phyloP scores from a whole-genome alignment of 92 coral and sea anemone genomes.

The Porites evermanni region DNA sequence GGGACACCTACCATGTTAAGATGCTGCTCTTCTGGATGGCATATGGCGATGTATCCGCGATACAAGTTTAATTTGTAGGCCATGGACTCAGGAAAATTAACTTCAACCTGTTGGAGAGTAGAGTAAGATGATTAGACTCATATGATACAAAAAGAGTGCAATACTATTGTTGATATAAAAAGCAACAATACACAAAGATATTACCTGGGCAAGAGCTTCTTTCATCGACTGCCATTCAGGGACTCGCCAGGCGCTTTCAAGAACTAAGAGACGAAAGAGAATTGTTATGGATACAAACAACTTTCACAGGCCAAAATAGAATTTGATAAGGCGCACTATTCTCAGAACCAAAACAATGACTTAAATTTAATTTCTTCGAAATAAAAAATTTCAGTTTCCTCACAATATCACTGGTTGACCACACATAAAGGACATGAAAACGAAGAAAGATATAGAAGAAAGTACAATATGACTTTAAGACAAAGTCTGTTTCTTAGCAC shows the following conservation, averaged over 20 bases:
- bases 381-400: no score
- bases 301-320: not conserved
- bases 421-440: no score
- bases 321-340: no score
- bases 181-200: not conserved
- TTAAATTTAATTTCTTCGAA: no score
- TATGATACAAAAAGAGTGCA: not conserved
- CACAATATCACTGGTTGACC: no score
- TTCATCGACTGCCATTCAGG: slow-evolving; percentile 99
- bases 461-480: no score
- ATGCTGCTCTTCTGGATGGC: slow-evolving; percentile 98
- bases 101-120: slow-evolving; percentile 74
- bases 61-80: slow-evolving; percentile 92
- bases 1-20: slow-evolving; percentile 85
- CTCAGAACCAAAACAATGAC: no score
- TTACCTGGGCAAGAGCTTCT: slow-evolving; percentile 97
- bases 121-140: no score
- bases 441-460: no score
- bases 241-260: slow-evolving; percentile 99
- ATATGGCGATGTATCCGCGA: slow-evolving; percentile 95
- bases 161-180: not conserved
- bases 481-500: no score
- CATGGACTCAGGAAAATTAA: slow-evolving; percentile 93
- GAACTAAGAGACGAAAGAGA: slow-evolving; percentile 47
- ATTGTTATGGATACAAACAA: no score